These are phyloP conservation scores for Dromius quadrimaculatus DNA, from an alignment of 2,888 invertebrate species.

Conservation along the genomic window DNA sequence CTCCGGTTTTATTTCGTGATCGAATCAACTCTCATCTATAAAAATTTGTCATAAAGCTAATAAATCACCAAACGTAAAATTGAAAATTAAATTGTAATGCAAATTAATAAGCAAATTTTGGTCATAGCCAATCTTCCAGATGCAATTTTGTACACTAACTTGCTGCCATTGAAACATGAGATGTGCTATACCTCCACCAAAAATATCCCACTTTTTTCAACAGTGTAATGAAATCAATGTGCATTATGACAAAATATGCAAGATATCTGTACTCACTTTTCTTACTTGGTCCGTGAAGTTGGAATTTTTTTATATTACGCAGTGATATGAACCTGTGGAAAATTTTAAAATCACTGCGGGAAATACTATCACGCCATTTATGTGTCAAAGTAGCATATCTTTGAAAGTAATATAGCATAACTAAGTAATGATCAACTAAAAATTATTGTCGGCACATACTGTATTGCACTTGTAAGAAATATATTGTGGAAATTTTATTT, in stretches of 20 bases:
- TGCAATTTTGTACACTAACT: too few relatives aligned
- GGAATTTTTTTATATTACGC: constrained; percentile 29
- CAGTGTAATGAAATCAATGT: neutral
- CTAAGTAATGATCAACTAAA: too few relatives aligned
- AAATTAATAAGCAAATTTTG: too few relatives aligned
- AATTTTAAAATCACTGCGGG: constrained; percentile 33
- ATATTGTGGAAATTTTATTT: too few relatives aligned
- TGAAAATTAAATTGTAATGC: too few relatives aligned
- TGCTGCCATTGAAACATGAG: neutral
- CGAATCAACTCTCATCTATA: too few relatives aligned
- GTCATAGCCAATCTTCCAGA: too few relatives aligned
- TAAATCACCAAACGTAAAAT: too few relatives aligned
- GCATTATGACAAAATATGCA: neutral
- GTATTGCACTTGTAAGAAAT: too few relatives aligned
- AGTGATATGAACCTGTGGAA: constrained; percentile 44
- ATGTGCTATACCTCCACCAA: neutral
- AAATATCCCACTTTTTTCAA: neutral
- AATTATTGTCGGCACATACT: too few relatives aligned
- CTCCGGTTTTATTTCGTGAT: too few relatives aligned
- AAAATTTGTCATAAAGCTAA: too few relatives aligned
- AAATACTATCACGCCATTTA: constrained; percentile 3
- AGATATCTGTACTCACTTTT: constrained; percentile 17
- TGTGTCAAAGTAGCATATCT: neutral
- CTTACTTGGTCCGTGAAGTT: neutral
- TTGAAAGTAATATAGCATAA: neutral